Conservation (phyloP, 2,113 vertebrate species). For the Regulus satrapa region DNA sequence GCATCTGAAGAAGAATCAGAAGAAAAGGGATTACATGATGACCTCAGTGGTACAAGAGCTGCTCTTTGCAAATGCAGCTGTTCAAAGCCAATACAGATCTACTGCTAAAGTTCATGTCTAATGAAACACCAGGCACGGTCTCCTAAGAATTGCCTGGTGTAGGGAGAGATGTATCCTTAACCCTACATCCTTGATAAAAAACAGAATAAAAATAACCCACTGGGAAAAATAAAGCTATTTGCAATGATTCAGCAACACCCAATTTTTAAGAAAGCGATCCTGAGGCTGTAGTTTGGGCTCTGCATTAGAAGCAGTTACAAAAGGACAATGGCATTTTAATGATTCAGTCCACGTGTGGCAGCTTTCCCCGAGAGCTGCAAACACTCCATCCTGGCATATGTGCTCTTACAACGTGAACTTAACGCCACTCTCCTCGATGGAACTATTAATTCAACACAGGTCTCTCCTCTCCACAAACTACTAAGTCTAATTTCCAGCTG, state of each 20-base stretch:
- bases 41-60: background rate
- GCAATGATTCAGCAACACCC: background rate
- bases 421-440: background rate
- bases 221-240: background rate
- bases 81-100: background rate
- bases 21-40: conserved; percentile 11
- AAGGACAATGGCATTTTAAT: background rate
- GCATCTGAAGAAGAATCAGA: conserved; percentile 21
- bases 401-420: background rate
- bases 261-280: background rate
- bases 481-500: background rate
- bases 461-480: background rate
- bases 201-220: background rate
- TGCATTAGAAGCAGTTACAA: background rate
- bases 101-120: background rate
- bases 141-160: background rate
- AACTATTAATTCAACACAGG: background rate
- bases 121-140: background rate
- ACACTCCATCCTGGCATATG: background rate
- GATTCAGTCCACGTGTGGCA: background rate
- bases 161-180: background rate
- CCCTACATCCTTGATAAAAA: background rate
- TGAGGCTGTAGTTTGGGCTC: background rate
- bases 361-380: background rate
- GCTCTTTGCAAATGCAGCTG: background rate